Evolutionary conservation across 2,888 invertebrate genomes (phyloP).

Genomic region (Tridacna crocea): DNA sequence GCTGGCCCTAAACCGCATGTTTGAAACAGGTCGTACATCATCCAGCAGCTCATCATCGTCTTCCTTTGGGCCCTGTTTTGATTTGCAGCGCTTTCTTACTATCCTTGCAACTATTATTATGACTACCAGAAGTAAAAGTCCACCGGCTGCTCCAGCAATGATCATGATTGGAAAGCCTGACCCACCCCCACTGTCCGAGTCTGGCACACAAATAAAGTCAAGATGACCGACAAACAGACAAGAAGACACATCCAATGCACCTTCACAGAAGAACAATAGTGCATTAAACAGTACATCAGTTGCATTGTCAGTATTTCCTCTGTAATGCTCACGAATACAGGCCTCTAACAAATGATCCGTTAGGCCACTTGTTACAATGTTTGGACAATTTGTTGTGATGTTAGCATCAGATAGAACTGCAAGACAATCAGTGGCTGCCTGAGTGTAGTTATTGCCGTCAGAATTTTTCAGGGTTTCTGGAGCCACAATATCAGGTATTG

Average conservation of each 20-base stretch:
- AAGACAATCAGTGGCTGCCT: constrained; percentile 43
- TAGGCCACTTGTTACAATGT: constrained; percentile 49
- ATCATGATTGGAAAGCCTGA: constrained; percentile 30
- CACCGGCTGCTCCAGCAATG: constrained; percentile 29
- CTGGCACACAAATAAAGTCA: constrained; percentile 53
- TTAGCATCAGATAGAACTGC: constrained; percentile 46
- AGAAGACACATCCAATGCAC: constrained; percentile 59
- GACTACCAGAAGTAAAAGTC: constrained; percentile 22
- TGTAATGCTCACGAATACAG: constrained; percentile 64
- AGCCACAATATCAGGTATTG: constrained; percentile 47
- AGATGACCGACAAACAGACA: constrained; percentile 68
- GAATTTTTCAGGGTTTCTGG: constrained; percentile 40
- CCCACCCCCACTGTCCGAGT: background rate
- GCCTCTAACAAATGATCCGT: constrained; percentile 67
- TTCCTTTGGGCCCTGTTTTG: background rate
- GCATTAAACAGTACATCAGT: constrained; percentile 45
- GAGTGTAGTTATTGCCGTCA: constrained; percentile 26
- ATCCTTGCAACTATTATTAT: background rate
- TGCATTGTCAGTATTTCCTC: constrained; percentile 49
- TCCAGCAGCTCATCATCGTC: constrained; percentile 16
- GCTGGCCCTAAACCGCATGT: constrained; percentile 1
- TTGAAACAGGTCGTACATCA: background rate
- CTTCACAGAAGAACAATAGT: constrained; percentile 70
- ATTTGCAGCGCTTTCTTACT: background rate
- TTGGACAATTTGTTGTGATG: constrained; percentile 49